Evolutionary conservation across 2,888 invertebrate species (phyloP), one percentile per base, ranked within the genome.

Genomic region (Panzeria rudis): DNA sequence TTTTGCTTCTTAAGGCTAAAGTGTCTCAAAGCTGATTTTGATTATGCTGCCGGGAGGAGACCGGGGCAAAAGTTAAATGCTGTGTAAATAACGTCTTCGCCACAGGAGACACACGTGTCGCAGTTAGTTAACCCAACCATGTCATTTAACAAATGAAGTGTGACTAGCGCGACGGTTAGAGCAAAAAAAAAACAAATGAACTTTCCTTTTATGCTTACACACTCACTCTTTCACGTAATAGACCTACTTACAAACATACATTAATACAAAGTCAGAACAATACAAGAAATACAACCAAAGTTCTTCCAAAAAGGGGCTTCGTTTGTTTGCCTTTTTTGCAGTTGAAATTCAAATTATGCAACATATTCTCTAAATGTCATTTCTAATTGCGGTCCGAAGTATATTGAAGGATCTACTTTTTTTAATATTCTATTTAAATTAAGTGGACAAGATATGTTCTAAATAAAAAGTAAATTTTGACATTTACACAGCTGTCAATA

Each of bases 61-160:
- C 29, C 73, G 25, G 73, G 59, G 73, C 68, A 81, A 81, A 81
- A 81, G 81, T 75, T 81, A 81, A 81, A 81, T 66, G 73, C 73
- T 81, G 66, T 81, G 73, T 81, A 73, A 81, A 81, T 68, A 77
- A 64, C 54, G 71, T 77, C 56, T 83, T 71, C 82, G 71, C 82
- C 82, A 83, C 82, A 83, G 82, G 82, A 83, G 82, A 83, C 82
- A 71, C 82, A 83, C 82, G 82, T 83, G 82, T 83, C 82, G 76
- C 64, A 44, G 76, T 82, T 82, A 76, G 76, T 82, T 82, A 83
- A 83, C 76, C 82, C 82, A 83, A 64, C 71, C 82, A 83, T 83
- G 82, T 83, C 82, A 83, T 77, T 80, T 83, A 83, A 71, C 82
- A 83, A 83, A 83, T 83, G 76, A 83, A 83, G 82, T 83, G 82